Base-by-base conservation (phyloP, 2,888 invertebrate species). In the Volucella zonaria region DNA sequence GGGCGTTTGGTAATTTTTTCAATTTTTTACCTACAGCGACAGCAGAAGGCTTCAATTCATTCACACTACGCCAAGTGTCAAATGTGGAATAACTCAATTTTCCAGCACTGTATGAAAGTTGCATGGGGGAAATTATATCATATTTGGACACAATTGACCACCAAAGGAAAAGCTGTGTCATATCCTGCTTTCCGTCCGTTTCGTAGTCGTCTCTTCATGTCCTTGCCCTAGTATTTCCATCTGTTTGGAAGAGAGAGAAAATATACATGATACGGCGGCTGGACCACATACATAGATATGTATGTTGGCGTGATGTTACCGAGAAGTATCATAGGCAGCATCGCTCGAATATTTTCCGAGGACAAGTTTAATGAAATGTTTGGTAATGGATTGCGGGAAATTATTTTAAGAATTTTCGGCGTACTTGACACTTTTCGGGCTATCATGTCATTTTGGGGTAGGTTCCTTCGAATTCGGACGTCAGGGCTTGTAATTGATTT, bases 321-420 rank as follows among this genome's bases (percentile, higher is more conserved):
- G n/a, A n/a, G n/a, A n/a, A n/a, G n/a, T n/a, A n/a, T n/a, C n/a
- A n/a, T 23, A 23, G 59, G 23, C 3, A 38, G 8, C 11, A 23
- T 14, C 8, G 43, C 66, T 40, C 38, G n/a, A 49, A 38, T 38
- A 14, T 18, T 66, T 51, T 78, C 64, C 11, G 45, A 62, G 47
- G 61, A 18, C 54, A 68, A 61, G 52, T 62, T 59, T 45, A 51
- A 64, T 58, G 47, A 68, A 70, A 56, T 64, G 68, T 42, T 77
- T 49, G 49, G 52, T 73, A 66, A 71, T 62, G 82, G 56, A 54
- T 77, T 66, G 56, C 10, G 56, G 45, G 58, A 68, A 66, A 52
- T 76, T 68, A 78, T 74, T 78, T 82, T 47, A 62, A 78, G 59
- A 59, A 54, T 54, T 45, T 76, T 66, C 66, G 73, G 42, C 54